A percentile compares a stretch with the other conserved stretches of the same genome.
Conservation (phyloP, 2,797 vertebrate species). For the Glossophaga mutica region DNA sequence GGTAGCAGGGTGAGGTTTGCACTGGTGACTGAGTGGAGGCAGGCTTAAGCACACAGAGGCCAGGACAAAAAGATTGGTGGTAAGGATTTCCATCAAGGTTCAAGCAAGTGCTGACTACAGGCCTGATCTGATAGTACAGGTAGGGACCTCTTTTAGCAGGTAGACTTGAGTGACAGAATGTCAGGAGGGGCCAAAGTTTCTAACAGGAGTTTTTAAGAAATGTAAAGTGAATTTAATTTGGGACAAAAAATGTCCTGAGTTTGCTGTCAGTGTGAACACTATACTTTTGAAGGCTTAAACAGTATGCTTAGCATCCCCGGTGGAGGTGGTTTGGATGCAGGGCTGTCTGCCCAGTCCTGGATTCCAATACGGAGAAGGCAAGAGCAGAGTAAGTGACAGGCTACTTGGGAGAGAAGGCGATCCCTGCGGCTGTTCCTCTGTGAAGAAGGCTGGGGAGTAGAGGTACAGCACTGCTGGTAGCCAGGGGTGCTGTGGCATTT, state of each 20-base stretch:
- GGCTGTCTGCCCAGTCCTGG: not conserved
- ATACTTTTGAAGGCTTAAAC: not conserved
- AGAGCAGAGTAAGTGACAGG: not conserved
- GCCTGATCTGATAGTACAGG: not conserved
- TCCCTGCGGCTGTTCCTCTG: not conserved
- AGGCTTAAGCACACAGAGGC: not conserved
- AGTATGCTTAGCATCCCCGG: not conserved
- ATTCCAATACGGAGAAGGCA: not conserved
- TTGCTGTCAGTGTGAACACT: not conserved
- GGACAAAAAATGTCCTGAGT: not conserved
- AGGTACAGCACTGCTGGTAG: not conserved
- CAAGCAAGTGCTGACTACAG: accelerated
- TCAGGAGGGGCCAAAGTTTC: not conserved
- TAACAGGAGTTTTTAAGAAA: not conserved
- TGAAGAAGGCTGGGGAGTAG: not conserved
- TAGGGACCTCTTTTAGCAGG: not conserved
- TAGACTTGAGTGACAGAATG: not conserved
- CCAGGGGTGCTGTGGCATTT: not conserved
- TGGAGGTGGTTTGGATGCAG: not conserved
- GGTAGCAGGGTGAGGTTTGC: not conserved
- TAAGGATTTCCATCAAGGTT: not conserved
- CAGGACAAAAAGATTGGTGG: not conserved
- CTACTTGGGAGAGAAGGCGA: not conserved
- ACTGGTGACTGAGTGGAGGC: not conserved
- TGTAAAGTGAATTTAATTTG: not conserved